These are phyloP conservation scores for Salminus brasiliensis DNA, from an alignment of 2,113 vertebrate genomes.

Conservation along the genomic window DNA sequence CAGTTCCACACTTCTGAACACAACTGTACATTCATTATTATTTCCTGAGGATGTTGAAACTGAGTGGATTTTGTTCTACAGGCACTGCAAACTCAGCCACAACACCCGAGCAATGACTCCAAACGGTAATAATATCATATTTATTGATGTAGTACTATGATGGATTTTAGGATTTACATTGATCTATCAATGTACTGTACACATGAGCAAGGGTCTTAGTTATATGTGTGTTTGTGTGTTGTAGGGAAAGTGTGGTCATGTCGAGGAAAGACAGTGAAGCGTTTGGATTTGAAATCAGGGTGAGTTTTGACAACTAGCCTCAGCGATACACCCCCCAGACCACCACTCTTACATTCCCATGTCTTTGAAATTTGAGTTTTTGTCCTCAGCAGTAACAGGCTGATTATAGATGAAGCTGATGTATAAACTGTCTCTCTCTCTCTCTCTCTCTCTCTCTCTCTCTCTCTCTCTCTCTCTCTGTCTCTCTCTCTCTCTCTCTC, in stretches of 20 bases:
- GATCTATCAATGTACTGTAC: neutral
- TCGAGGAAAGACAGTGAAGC: conserved; percentile 79
- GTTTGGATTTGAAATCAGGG: conserved; percentile 88
- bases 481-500: too few species aligned
- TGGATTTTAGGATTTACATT: neutral
- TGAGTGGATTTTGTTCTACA: neutral
- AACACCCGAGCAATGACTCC: neutral
- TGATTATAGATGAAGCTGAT: neutral
- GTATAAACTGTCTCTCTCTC: neutral
- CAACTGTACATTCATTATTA: too few species aligned
- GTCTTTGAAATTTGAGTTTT: neutral
- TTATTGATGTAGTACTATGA: neutral
- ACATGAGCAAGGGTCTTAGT: neutral
- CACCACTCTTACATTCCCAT: neutral
- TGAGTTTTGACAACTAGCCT: conserved; percentile 53
- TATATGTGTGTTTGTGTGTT: conserved; percentile 4
- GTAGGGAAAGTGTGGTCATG: conserved; percentile 57
- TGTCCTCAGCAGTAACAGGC: neutral
- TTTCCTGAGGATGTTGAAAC: too few species aligned
- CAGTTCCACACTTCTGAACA: too few species aligned
- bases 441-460: conserved; percentile 10
- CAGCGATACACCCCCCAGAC: neutral
- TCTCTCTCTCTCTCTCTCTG: conserved; percentile 25
- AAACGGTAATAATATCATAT: conserved; percentile 1
- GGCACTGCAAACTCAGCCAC: neutral